Evolutionary conservation across 2,797 vertebrate genomes (phyloP), one percentile per base, ranked within the genome.

Genomic region (Rousettus madagascariensis): DNA sequence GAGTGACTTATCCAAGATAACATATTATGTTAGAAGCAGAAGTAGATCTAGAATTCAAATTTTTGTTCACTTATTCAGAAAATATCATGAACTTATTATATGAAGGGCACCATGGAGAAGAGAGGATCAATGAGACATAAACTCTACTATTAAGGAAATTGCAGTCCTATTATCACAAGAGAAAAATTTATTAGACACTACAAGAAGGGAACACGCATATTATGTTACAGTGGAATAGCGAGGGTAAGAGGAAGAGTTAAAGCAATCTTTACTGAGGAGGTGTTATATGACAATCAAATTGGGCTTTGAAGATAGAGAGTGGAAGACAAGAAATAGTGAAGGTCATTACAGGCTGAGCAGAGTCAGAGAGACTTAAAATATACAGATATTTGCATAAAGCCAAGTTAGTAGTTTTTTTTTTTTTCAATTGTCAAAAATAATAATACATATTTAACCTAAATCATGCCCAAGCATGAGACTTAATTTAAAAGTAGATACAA

Each of bases 81-180:
- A 96, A 69, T 92, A 95, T 65, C 86, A 75, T 59, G 24, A 92
- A 74, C 72, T 69, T 87, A 74, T 75, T 96, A 94, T 43, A 61
- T 79, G 46, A 92, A 92, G 92, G 72, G n/a, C n/a, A 46, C 36
- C 59, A 84, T 20, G 36, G 59, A 55, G 80, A 92, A 77, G 84
- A 96, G 78, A 75, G 24, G 57, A 86, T 92, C 96, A 97, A 57
- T 84, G 93, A 92, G 63, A 95, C 85, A 85, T 61, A 72, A 97
- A 86, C 75, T 94, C 78, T 69, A 86, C 69, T 59, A 95, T 86
- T 88, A 96, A 92, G 79, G 43, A 95, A 96, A 97, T 24, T 92
- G 43, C 78, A 94, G 79, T 84, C 53, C 46, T 93, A 61, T 86
- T 96, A 89, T 46, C 82, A 92, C 15, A 63, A 65, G 72, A 94